Percentiles rank a stretch among this genome's conserved stretches.
Evolutionary conservation across 2,113 vertebrate genomes (phyloP).

Genomic region (Corythornis vintsioides): DNA sequence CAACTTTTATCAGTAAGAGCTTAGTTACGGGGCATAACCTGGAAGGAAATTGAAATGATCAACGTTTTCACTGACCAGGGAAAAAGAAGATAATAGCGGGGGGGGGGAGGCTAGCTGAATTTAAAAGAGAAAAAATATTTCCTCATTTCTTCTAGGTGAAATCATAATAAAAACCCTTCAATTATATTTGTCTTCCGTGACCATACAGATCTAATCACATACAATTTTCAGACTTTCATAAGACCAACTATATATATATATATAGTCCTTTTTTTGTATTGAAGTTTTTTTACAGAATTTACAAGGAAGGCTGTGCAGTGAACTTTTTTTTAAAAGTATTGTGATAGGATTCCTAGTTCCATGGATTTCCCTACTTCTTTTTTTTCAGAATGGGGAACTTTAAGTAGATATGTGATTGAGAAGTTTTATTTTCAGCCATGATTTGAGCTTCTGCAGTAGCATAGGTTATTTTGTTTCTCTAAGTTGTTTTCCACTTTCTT

Average conservation of each 20-base stretch:
- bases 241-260: not conserved
- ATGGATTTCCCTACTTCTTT: not conserved
- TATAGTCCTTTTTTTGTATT: not conserved
- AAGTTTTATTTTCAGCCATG: not conserved
- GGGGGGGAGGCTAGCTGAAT: not conserved
- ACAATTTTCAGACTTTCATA: not conserved
- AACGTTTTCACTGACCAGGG: not conserved
- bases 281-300: not conserved
- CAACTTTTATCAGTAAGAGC: not conserved
- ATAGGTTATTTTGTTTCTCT: not conserved
- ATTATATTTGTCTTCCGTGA: not conserved
- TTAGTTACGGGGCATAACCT: not conserved
- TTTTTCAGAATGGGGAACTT: not conserved
- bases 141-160: not conserved
- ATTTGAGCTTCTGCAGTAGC: conserved; percentile 14
- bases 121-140: not conserved
- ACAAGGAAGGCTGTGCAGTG: not conserved
- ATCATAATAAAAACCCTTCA: not conserved
- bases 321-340: not conserved
- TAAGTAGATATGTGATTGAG: not conserved
- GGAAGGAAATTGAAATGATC: not conserved
- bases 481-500: conserved; percentile 7
- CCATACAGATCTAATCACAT: not conserved
- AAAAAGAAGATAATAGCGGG: not conserved
- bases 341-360: not conserved